A percentile compares a stretch with the other conserved stretches of the same genome.
Conservation (phyloP, 1,140 invertebrate genomes). For the Reticulitermes speratus region DNA sequence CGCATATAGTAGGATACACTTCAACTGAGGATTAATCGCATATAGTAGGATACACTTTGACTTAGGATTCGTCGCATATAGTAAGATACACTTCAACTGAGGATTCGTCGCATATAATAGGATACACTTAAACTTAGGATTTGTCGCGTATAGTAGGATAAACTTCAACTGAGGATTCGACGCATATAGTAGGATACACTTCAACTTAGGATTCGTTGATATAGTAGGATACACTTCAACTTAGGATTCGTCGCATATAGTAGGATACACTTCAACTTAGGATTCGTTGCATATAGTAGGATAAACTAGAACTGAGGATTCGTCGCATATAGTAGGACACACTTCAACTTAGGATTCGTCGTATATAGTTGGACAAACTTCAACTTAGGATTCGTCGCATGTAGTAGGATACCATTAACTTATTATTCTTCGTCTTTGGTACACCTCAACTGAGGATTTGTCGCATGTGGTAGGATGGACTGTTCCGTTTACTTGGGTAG, state of each 20-base stretch:
- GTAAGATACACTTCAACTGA: not conserved
- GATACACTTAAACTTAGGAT: not conserved
- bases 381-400: not conserved
- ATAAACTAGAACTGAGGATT: not conserved
- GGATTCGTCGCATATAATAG: not conserved
- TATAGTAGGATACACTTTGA: not conserved
- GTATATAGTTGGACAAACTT: not conserved
- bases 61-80: not conserved
- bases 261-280: not conserved
- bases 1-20: not conserved
- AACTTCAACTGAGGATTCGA: not conserved
- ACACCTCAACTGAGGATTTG: not conserved
- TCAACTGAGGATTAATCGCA: not conserved
- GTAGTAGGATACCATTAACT: not conserved
- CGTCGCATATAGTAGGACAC: not conserved
- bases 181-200: not conserved
- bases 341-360: not conserved
- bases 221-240: not conserved
- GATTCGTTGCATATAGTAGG: not conserved
- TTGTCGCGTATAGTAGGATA: not conserved
- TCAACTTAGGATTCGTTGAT: not conserved
- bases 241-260: not conserved
- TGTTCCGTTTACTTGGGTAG: too few relatives aligned
- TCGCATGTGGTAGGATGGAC: too few relatives aligned
- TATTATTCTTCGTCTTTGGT: too few relatives aligned